phyloP scores from a whole-genome alignment of 2,113 vertebrate species.

The Phyllostomus hastatus region DNA sequence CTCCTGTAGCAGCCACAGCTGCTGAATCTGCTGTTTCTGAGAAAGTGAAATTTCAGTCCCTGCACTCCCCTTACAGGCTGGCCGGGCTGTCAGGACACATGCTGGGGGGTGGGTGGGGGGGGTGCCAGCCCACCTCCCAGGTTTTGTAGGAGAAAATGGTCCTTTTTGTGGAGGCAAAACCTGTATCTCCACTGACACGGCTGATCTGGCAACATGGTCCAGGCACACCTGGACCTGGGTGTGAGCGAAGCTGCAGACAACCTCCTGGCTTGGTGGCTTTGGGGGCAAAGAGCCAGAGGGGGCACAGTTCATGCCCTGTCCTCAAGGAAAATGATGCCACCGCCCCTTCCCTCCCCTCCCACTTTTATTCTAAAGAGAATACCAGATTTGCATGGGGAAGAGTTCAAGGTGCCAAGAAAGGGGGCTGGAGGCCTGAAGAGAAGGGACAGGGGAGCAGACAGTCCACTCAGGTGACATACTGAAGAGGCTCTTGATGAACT shows the following conservation, averaged over 20 bases:
- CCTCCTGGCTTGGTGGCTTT: neutral
- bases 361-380: neutral
- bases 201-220: rapidly evolving
- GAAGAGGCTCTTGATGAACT: neutral
- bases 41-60: slow-evolving; percentile 64
- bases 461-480: neutral
- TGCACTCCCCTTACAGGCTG: neutral
- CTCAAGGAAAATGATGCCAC: neutral
- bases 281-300: neutral
- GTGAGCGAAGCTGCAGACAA: neutral
- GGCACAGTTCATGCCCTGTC: neutral
- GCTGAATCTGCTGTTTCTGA: slow-evolving; percentile 74
- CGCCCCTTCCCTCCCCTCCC: rapidly evolving
- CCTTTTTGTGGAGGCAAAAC: neutral
- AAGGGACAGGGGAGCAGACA: neutral
- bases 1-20: slow-evolving; percentile 63
- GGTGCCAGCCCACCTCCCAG: neutral
- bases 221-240: neutral
- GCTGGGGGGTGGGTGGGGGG: neutral
- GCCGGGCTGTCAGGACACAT: neutral
- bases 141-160: neutral
- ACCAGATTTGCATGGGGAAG: neutral
- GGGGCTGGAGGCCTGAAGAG: neutral
- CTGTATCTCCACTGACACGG: rapidly evolving
- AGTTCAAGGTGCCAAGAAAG: neutral